These are phyloP conservation scores for Cnemophilus loriae DNA, from an alignment of 2,113 vertebrate species.

Conservation along the genomic window DNA sequence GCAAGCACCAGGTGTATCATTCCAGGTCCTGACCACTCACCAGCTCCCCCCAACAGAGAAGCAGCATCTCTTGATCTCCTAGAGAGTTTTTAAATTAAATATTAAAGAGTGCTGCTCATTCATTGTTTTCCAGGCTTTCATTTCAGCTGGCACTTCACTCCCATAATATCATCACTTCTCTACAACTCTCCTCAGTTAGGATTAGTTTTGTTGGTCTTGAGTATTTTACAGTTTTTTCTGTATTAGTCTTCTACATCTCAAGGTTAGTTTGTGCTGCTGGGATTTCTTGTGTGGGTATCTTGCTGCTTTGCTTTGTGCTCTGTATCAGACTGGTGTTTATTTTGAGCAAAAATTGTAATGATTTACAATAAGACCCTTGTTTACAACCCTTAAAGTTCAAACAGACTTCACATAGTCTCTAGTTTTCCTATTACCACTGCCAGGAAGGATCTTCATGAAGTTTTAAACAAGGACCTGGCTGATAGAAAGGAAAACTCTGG, in stretches of 20 bases:
- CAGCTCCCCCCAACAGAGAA: background rate
- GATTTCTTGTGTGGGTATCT: background rate
- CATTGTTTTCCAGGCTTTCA: background rate
- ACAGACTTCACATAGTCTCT: background rate
- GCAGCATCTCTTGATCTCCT: background rate
- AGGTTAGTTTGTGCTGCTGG: background rate
- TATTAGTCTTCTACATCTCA: background rate
- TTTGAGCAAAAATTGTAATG: background rate
- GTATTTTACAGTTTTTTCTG: background rate
- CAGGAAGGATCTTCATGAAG: background rate
- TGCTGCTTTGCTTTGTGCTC: background rate
- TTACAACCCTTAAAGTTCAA: background rate
- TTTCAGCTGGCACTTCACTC: background rate
- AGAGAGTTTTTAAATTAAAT: background rate
- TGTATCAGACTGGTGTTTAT: background rate
- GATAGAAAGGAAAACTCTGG: background rate
- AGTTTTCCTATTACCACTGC: background rate
- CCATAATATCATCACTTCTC: background rate
- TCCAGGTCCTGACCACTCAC: background rate
- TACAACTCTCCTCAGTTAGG: background rate
- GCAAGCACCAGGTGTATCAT: background rate
- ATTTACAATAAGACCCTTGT: background rate
- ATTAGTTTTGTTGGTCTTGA: background rate
- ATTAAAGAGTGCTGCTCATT: background rate
- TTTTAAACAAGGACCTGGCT: background rate